These are phyloP conservation scores for Priocnemis perturbator DNA, from an alignment of 2,888 invertebrate genomes.

Conservation along the genomic window DNA sequence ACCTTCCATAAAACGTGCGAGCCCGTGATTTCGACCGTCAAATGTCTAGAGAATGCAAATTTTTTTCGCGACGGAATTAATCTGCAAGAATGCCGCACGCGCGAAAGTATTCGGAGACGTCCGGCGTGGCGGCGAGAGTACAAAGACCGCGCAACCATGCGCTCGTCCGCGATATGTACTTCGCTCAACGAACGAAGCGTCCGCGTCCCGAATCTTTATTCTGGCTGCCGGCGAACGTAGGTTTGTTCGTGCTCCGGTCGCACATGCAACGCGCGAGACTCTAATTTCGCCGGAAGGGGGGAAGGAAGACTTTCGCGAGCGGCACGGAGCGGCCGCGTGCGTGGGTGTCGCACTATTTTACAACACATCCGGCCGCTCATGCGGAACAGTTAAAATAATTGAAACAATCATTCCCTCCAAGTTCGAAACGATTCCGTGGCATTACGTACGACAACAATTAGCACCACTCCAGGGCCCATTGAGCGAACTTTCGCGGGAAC, in stretches of 20 bases:
- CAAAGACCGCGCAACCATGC: too few relatives aligned
- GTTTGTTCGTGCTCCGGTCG: too few relatives aligned
- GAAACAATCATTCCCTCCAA: not conserved
- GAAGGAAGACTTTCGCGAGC: not conserved
- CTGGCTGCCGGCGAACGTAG: too few relatives aligned
- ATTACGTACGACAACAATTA: constrained; percentile 42
- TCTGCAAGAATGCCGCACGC: not conserved
- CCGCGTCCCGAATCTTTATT: too few relatives aligned
- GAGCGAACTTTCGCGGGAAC: constrained; percentile 46
- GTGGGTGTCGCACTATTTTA: not conserved
- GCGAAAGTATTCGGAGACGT: too few relatives aligned
- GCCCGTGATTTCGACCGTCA: constrained; percentile 29
- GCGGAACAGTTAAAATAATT: too few relatives aligned
- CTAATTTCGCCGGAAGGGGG: not conserved
- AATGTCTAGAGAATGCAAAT: constrained; percentile 17
- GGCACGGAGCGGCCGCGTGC: not conserved
- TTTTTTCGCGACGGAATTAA: not conserved
- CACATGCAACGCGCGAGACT: too few relatives aligned
- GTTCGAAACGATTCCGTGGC: constrained; percentile 8
- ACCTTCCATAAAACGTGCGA: constrained; percentile 21
- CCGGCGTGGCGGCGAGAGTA: too few relatives aligned
- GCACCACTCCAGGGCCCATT: constrained; percentile 39
- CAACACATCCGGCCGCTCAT: not conserved
- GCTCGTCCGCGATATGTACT: too few relatives aligned
- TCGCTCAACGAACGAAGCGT: too few relatives aligned